Evolutionary conservation across 2,888 invertebrate genomes (phyloP).

Genomic region (Agrochola macilenta): DNA sequence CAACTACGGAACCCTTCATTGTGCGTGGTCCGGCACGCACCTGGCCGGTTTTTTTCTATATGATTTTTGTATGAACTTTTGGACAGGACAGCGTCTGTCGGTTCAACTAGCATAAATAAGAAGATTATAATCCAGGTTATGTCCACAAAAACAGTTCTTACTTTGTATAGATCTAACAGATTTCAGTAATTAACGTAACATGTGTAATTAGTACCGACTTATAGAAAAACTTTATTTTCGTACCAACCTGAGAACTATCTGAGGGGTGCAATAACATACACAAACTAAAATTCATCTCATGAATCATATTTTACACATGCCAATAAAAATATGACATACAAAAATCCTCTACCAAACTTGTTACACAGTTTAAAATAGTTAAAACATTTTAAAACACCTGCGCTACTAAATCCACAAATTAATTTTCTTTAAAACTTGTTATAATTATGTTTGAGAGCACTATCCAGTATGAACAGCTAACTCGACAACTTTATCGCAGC

Average conservation of each 20-base stretch:
- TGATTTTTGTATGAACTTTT: no score
- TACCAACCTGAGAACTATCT: not conserved
- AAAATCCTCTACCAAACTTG: not conserved
- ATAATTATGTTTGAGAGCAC: slow-evolving; percentile 47
- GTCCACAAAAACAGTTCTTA: not conserved
- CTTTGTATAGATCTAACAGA: not conserved
- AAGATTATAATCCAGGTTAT: not conserved
- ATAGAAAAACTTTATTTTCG: not conserved
- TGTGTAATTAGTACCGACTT: no score
- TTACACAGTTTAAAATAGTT: not conserved
- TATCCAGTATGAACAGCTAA: slow-evolving; percentile 31
- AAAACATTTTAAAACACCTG: slow-evolving; percentile 13
- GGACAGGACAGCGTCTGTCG: not conserved
- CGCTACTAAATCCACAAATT: slow-evolving; percentile 9
- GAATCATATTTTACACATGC: not conserved
- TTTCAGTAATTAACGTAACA: not conserved
- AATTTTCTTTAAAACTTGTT: slow-evolving; percentile 38
- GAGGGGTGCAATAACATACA: not conserved
- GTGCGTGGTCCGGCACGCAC: no score
- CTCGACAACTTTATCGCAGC: slow-evolving; percentile 23
- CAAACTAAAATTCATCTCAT: not conserved
- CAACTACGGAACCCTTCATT: no score
- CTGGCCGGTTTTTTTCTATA: no score
- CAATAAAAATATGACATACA: not conserved
- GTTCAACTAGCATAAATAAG: not conserved